Percentiles rank a stretch among this genome's conserved stretches.
These are phyloP conservation scores for Archilochus colubris DNA, from an alignment of 2,113 vertebrate genomes.

Conservation along the genomic window DNA sequence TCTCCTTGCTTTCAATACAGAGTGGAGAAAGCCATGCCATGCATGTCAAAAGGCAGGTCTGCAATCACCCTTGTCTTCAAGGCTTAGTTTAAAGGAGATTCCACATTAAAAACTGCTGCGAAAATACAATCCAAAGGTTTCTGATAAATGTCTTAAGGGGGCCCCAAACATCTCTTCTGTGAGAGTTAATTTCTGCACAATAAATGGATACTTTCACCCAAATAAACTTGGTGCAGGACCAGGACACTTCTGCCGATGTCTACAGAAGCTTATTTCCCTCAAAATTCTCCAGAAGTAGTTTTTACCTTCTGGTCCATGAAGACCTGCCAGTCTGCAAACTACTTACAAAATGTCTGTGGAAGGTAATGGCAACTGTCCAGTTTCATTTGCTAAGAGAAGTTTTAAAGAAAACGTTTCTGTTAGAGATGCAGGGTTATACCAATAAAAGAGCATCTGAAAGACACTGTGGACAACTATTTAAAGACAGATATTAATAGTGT, in stretches of 20 bases:
- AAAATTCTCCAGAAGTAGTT: not conserved
- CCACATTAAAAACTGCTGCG: not conserved
- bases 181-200: not conserved
- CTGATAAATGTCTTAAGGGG: not conserved
- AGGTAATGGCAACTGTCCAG: not conserved
- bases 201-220: not conserved
- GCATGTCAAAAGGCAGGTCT: not conserved
- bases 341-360: not conserved
- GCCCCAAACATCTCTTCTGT: not conserved
- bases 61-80: not conserved
- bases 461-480: not conserved
- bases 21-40: not conserved
- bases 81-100: not conserved
- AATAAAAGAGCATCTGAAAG: not conserved
- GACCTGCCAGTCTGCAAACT: not conserved
- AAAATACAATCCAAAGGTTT: not conserved
- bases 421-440: not conserved
- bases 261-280: not conserved
- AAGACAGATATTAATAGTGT: not conserved
- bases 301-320: not conserved
- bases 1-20: not conserved
- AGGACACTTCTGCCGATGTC: not conserved
- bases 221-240: not conserved
- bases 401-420: not conserved
- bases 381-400: not conserved